Conservation (phyloP, 2,113 vertebrate genomes). For the Pionites leucogaster region DNA sequence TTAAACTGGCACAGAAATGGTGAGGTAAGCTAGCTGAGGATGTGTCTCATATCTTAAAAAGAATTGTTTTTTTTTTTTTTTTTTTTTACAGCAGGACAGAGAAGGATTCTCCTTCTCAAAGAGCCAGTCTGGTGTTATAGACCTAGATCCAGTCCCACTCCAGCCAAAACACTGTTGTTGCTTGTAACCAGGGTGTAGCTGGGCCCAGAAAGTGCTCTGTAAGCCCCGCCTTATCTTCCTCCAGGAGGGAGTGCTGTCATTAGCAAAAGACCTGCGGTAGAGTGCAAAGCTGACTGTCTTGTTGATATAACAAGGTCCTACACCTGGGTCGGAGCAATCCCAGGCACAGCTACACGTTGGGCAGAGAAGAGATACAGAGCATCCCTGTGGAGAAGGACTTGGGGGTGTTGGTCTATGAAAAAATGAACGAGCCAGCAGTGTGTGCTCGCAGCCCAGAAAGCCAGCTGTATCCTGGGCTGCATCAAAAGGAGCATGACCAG, state of each 20-base stretch:
- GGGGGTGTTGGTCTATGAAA: no score
- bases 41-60: neutral
- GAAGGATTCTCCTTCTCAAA: neutral
- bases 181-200: neutral
- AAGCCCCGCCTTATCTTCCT: neutral
- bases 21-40: neutral
- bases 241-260: fast-evolving
- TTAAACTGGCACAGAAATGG: neutral
- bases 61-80: neutral
- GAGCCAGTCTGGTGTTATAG: neutral
- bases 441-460: no score
- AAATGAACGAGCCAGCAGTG: no score
- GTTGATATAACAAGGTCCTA: neutral
- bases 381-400: no score
- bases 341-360: no score
- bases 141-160: neutral
- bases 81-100: neutral
- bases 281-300: neutral
- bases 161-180: fast-evolving
- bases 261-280: neutral
- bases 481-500: no score
- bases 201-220: neutral
- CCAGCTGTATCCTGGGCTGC: no score
- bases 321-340: no score
- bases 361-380: no score